phyloP scores from a whole-genome alignment of 30 jellyfish, hydroid and myxozoan genomes.

The Hydra vulgaris region DNA sequence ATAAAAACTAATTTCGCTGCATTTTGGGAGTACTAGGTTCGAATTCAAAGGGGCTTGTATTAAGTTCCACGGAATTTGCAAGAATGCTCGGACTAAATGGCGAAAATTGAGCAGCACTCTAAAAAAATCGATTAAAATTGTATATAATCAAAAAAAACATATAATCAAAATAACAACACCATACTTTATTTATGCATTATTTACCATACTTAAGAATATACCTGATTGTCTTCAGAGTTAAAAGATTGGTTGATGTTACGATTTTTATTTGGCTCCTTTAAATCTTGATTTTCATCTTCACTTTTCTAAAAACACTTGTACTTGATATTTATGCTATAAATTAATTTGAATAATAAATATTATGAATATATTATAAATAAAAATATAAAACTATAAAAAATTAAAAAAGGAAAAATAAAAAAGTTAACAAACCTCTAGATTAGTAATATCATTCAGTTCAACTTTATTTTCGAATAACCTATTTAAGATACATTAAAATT shows the following conservation, averaged over 20 bases:
- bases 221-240: not conserved
- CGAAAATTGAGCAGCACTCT: not conserved
- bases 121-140: not conserved
- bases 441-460: too few relatives aligned
- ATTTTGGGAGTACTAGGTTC: not conserved
- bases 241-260: not conserved
- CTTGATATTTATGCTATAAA: not conserved
- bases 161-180: not conserved
- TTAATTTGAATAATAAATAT: too few relatives aligned
- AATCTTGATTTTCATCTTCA: not conserved
- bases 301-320: not conserved
- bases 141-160: not conserved
- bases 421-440: too few relatives aligned
- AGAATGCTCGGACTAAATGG: too few relatives aligned
- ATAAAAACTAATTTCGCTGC: not conserved
- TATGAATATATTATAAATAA: too few relatives aligned
- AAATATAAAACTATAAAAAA: too few relatives aligned
- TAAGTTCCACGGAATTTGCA: too few relatives aligned
- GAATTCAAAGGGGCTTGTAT: not conserved
- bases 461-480: too few relatives aligned
- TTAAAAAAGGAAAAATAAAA: too few relatives aligned
- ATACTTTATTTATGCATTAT: not conserved
- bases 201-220: not conserved
- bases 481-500: too few relatives aligned
- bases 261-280: not conserved